Conservation (phyloP, 2,797 vertebrate species). For the Novumbra hubbsi region DNA sequence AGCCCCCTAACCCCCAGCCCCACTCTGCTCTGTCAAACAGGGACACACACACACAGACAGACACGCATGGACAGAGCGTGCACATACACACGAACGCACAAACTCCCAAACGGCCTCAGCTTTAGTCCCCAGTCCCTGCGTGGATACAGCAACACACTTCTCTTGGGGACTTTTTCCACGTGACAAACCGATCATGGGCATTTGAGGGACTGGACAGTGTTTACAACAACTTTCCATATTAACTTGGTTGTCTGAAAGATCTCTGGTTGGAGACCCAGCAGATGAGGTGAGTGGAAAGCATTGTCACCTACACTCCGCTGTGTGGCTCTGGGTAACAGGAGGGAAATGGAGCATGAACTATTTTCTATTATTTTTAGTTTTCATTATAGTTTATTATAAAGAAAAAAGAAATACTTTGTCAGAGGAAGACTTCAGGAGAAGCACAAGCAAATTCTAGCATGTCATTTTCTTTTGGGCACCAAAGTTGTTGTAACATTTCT, state of each 20-base stretch:
- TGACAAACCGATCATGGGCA: constrained; percentile 26
- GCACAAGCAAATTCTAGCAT: no score
- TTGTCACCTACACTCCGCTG: background rate
- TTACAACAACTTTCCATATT: constrained; percentile 4
- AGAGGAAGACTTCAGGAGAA: no score
- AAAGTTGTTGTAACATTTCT: no score
- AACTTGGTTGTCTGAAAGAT: constrained; percentile 22
- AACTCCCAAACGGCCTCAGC: constrained; percentile 18
- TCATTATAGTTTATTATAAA: background rate
- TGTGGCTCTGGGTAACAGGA: background rate
- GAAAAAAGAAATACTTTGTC: background rate
- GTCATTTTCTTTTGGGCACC: no score
- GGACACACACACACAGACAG: constrained; percentile 11
- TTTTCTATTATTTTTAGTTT: background rate
- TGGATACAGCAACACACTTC: constrained; percentile 42
- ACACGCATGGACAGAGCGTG: constrained; percentile 13
- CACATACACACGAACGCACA: constrained; percentile 19
- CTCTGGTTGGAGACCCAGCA: constrained; percentile 13
- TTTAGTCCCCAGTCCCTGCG: constrained; percentile 36
- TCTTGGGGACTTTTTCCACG: constrained; percentile 26
- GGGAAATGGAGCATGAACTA: background rate
- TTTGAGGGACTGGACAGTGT: constrained; percentile 26
- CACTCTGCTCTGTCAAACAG: constrained; percentile 53
- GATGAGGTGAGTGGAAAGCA: constrained; percentile 46
- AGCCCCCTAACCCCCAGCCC: constrained; percentile 59